phyloP scores from a whole-genome alignment of 2,113 vertebrate genomes.

The Cynopterus brachyotis region DNA sequence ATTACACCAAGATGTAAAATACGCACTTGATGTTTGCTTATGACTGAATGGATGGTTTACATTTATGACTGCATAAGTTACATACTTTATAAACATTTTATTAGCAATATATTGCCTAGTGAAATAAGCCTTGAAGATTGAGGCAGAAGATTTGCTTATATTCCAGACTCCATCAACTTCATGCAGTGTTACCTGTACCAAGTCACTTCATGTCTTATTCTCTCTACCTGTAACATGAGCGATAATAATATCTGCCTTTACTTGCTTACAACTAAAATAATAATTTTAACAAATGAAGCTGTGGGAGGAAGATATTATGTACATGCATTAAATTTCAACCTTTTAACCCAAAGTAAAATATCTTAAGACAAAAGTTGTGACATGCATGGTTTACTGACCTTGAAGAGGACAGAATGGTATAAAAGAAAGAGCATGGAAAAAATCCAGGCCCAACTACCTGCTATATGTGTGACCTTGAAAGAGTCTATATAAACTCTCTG shows the following conservation, averaged over 20 bases:
- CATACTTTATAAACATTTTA: background rate
- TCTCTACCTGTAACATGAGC: constrained; percentile 1
- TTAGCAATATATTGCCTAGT: background rate
- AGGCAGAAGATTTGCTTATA: constrained; percentile 7
- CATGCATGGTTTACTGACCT: background rate
- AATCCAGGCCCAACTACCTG: background rate
- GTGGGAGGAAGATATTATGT: background rate
- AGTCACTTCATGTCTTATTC: constrained; percentile 9
- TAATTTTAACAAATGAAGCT: constrained; percentile 15
- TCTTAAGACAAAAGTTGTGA: background rate
- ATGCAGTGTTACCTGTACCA: background rate
- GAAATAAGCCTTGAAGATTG: constrained; percentile 11
- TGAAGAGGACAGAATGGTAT: background rate
- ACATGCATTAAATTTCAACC: background rate
- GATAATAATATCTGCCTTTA: constrained; percentile 25
- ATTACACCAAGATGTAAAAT: background rate
- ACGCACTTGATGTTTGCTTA: background rate
- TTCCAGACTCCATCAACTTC: constrained; percentile 6
- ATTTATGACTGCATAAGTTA: background rate
- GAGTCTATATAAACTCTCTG: constrained; percentile 16
- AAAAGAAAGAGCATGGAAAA: background rate
- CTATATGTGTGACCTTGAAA: background rate
- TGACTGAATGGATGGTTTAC: constrained; percentile 17
- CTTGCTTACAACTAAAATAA: constrained; percentile 27
- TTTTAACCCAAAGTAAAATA: constrained; percentile 42